These are phyloP conservation scores for Plodia interpunctella DNA, from an alignment of 1,140 invertebrate species.

Conservation along the genomic window DNA sequence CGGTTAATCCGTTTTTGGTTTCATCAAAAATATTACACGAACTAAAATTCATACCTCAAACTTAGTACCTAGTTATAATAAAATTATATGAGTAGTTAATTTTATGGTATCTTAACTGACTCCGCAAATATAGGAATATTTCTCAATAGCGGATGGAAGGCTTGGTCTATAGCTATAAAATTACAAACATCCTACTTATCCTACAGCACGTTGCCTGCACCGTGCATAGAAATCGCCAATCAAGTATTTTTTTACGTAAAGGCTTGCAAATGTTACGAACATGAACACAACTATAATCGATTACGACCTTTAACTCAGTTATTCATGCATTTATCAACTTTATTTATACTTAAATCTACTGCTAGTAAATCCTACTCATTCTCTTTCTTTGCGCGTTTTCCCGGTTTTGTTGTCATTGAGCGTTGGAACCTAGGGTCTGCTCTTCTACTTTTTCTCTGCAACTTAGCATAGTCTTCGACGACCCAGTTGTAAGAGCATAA, in stretches of 20 bases:
- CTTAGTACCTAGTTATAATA: no score
- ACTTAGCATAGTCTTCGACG: no score
- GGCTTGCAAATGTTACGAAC: not conserved
- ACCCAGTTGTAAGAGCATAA: no score
- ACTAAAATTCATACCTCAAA: no score
- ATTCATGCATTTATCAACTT: not conserved
- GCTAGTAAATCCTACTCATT: no score
- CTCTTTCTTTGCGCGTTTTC: no score
- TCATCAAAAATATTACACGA: no score
- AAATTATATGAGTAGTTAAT: not conserved
- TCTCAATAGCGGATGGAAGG: not conserved
- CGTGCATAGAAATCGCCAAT: not conserved
- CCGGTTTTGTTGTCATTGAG: no score
- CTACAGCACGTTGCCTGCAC: conserved; percentile 5
- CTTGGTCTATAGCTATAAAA: not conserved
- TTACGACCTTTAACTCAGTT: not conserved
- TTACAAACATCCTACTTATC: not conserved
- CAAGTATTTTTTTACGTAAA: not conserved
- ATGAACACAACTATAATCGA: not conserved
- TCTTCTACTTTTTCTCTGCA: no score
- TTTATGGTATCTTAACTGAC: not conserved
- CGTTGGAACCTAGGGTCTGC: no score
- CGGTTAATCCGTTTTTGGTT: no score
- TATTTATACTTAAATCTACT: not conserved
- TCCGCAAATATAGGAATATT: not conserved